Evolutionary conservation across 2,888 invertebrate species (phyloP).

Genomic region (Selenia dentaria): DNA sequence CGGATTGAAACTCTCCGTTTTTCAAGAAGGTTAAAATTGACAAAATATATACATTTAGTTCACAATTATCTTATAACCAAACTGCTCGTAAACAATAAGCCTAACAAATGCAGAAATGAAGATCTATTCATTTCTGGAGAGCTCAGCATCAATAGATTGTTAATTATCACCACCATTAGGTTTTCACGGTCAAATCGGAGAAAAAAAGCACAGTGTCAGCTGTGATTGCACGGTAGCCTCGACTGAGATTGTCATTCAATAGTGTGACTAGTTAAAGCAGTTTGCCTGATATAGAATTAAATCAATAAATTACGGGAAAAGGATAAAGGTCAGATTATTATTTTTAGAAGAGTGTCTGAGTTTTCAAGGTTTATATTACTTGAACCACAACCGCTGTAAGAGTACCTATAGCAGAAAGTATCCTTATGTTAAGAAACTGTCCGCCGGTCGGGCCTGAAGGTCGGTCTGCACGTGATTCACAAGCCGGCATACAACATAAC

Average conservation of each 20-base stretch:
- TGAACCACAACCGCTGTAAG: constrained; percentile 12
- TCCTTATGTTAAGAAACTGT: constrained; percentile 19
- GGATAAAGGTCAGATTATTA: constrained; percentile 9
- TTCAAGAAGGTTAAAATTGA: too few species aligned
- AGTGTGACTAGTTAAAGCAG: constrained; percentile 11
- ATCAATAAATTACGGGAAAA: constrained; percentile 1
- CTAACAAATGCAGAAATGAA: constrained; percentile 4
- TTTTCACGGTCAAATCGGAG: constrained; percentile 42
- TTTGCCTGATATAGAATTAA: constrained; percentile 1
- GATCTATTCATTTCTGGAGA: constrained; percentile 11
- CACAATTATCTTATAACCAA: neutral
- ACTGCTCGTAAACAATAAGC: constrained; percentile 1
- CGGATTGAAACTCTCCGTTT: too few species aligned
- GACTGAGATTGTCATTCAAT: constrained; percentile 25
- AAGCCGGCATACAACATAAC: constrained; percentile 29
- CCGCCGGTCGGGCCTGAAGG: constrained; percentile 31
- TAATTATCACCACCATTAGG: constrained; percentile 20
- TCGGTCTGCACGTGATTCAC: constrained; percentile 43
- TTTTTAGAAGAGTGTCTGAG: constrained; percentile 10
- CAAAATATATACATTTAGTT: too few species aligned
- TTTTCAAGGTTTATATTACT: constrained; percentile 13
- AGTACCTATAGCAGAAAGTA: constrained; percentile 14
- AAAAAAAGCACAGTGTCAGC: constrained; percentile 36
- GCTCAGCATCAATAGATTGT: constrained; percentile 27
- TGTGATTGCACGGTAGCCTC: constrained; percentile 41